These are phyloP conservation scores for Panagrolaimus sp. DNA, from an alignment of 1,140 invertebrate genomes.

Conservation along the genomic window DNA sequence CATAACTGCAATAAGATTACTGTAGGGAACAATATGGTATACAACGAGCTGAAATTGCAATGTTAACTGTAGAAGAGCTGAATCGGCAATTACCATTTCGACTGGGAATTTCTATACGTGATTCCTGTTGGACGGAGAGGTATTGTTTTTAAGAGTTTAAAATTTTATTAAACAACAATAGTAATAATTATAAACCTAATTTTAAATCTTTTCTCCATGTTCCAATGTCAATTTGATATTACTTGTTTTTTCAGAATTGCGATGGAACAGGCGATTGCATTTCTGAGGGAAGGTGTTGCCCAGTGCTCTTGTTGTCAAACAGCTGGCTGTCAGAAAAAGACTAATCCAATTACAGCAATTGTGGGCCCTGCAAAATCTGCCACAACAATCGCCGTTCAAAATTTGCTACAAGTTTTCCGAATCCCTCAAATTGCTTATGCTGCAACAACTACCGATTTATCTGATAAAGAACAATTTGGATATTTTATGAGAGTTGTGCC, in stretches of 20 bases:
- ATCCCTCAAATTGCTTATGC: slow-evolving; percentile 78
- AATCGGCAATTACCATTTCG: slow-evolving; percentile 65
- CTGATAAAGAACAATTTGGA: slow-evolving; percentile 71
- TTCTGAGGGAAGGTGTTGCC: slow-evolving; percentile 49
- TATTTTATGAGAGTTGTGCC: slow-evolving; percentile 77
- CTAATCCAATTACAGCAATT: slow-evolving; percentile 44
- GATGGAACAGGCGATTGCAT: slow-evolving; percentile 65
- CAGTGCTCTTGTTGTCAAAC: slow-evolving; percentile 57
- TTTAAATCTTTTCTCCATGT: no score
- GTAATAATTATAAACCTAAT: no score
- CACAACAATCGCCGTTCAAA: slow-evolving; percentile 66
- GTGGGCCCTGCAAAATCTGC: slow-evolving; percentile 56
- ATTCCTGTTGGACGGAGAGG: slow-evolving; percentile 67
- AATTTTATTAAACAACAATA: no score
- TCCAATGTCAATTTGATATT: no score
- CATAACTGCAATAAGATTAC: no score
- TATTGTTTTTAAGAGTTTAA: no score
- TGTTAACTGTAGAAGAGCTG: slow-evolving; percentile 64
- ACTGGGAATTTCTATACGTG: slow-evolving; percentile 71
- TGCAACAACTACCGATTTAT: slow-evolving; percentile 71
- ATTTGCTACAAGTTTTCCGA: slow-evolving; percentile 71
- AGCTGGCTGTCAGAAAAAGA: slow-evolving; percentile 54
- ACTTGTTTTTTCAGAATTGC: slow-evolving; percentile 65
- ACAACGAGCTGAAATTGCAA: slow-evolving; percentile 70
- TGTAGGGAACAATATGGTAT: slow-evolving; percentile 70